A percentile compares a stretch with the other conserved stretches of the same genome.
These are phyloP conservation scores for Drosophila peninsularis DNA, from an alignment of 2,888 invertebrate genomes.

Conservation along the genomic window DNA sequence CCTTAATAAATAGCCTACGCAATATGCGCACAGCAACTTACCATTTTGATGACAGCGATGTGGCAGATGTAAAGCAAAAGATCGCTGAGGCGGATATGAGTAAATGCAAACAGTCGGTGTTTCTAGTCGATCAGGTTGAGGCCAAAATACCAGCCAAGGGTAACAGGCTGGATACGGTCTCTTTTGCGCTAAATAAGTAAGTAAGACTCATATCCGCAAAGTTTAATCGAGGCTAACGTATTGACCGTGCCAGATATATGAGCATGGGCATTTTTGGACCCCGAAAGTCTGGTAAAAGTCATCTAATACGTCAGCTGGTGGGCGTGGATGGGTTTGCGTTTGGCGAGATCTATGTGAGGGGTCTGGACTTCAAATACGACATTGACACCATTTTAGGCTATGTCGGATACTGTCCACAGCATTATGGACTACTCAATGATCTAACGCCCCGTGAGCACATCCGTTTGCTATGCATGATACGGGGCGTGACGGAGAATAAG, in stretches of 20 bases:
- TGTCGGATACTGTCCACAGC: constrained; percentile 89
- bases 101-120: constrained; percentile 85
- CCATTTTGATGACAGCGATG: constrained; percentile 86
- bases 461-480: constrained; percentile 87
- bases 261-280: constrained; percentile 92
- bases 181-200: constrained; percentile 76
- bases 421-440: constrained; percentile 88
- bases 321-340: constrained; percentile 89
- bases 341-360: constrained; percentile 89
- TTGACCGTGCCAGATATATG: constrained; percentile 84
- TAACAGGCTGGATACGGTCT: constrained; percentile 67
- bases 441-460: constrained; percentile 89
- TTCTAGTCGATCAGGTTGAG: constrained; percentile 84
- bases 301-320: constrained; percentile 93
- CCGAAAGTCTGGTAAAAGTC: constrained; percentile 93
- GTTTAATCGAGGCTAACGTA: neutral
- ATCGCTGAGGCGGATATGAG: constrained; percentile 84
- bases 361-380: constrained; percentile 86
- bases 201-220: constrained; percentile 17
- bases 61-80: constrained; percentile 86
- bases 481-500: constrained; percentile 85
- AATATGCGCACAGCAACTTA: constrained; percentile 74
- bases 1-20: constrained; percentile 39
- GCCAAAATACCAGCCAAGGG: constrained; percentile 52
- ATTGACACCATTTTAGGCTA: constrained; percentile 86